Percentiles rank a stretch among this genome's conserved stretches.
Evolutionary conservation across 2,113 vertebrate genomes (phyloP).

Genomic region (Sterrhoptilus dennistouni): DNA sequence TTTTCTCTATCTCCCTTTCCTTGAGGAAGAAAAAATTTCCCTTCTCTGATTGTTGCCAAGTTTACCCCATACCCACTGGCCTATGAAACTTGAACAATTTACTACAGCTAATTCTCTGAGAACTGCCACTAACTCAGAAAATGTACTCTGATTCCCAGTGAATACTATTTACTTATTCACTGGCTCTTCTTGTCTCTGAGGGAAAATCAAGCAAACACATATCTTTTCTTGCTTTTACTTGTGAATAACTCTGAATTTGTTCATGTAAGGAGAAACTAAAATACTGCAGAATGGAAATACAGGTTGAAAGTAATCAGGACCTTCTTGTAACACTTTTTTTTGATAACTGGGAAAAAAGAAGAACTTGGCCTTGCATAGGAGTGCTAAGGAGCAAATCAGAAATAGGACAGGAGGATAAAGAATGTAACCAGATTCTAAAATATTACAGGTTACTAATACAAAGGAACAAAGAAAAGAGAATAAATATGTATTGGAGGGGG

Average conservation of each 20-base stretch:
- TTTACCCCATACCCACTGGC: background rate
- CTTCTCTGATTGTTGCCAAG: background rate
- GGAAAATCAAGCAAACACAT: background rate
- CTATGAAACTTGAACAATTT: background rate
- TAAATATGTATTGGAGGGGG: background rate
- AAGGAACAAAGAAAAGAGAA: background rate
- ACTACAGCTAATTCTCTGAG: background rate
- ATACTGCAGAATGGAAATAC: background rate
- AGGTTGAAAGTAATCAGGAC: background rate
- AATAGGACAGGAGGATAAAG: background rate
- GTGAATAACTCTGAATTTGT: background rate
- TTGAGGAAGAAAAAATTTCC: background rate
- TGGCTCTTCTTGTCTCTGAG: background rate
- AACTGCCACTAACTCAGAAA: background rate
- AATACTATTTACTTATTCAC: background rate
- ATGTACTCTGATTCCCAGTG: background rate
- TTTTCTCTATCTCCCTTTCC: background rate
- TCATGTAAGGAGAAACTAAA: background rate
- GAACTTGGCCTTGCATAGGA: background rate
- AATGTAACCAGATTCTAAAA: background rate
- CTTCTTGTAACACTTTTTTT: background rate
- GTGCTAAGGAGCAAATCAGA: background rate
- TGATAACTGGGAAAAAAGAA: background rate
- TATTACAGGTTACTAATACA: background rate
- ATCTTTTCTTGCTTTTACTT: background rate